Evolutionary conservation across 2,113 vertebrate genomes (phyloP), one percentile per base, ranked within the genome.

Genomic region (Proterorhinus semilunaris): DNA sequence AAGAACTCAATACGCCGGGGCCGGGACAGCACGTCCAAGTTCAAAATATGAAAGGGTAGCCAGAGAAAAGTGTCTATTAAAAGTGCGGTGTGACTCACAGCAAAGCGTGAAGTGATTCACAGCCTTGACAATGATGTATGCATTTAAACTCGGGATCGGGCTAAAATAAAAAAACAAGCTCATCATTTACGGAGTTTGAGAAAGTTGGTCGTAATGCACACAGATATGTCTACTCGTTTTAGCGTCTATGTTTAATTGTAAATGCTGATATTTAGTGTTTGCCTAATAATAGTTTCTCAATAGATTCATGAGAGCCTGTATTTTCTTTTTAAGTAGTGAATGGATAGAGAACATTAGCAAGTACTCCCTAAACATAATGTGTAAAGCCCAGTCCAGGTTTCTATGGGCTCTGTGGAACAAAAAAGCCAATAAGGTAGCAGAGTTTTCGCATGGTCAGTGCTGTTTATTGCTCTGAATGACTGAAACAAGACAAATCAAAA

Each of bases 391-490:
- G 27, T 36, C 4, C 27, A 36, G 27, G 27, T 36, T 3, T 36
- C 27, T 36, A 36, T 36, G 27, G 3, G 27, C 27, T 36, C 27
- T 36, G 4, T 36, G 27, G 27, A 36, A 36, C 27, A 4, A 36
- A 36, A 36, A 36, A 36, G 27, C 27, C 27, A 3, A 36, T 36
- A 36, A 36, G 27, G 1, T 5, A 36, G 27, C 1, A 36, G 27
- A 36, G 3, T 36, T 36, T 36, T 36, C 27, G 3, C 2, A 36
- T 36, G 4, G 27, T 36, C 27, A 36, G 27, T 36, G 27, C 71
- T 49, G 52, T 11, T 72, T 53, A 21, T 83, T 85, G 87, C 87
- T 89, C 87, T 89, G 77, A 47, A 63, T 2, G 0, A 64, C 5
- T 10, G 48, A 63, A 61, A 12, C 11, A 11, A 63, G 10, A 63